Evolutionary conservation across 2,888 invertebrate genomes (phyloP), one percentile per base, ranked within the genome.

Genomic region (Palloptera scutellata): DNA sequence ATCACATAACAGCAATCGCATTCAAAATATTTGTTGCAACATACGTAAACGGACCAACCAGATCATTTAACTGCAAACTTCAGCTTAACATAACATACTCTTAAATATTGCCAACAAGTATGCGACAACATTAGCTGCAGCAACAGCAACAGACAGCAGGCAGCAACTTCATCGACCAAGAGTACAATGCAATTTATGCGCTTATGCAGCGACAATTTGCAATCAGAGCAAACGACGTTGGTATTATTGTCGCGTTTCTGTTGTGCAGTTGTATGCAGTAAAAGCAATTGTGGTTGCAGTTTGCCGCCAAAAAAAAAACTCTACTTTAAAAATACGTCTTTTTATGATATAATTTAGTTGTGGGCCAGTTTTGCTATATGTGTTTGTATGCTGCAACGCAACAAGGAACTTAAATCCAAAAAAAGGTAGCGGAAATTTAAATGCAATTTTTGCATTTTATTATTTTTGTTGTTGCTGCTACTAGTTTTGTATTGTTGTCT

Each of bases 191-290:
- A 30, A 30, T 30, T 30, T 30, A 30, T 30, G 30, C 30, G 10
- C 53, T 53, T 11, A 11, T 17, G 41, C 78, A 76, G 77, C 79
- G 78, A 78, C 78, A 78, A 78, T 79, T 79, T 73, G 77, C 79
- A 77, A 79, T 78, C 79, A 77, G 74, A 20, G 51, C 51, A 19
- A 51, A 12, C 10, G 59, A 43, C 48, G 48, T 55, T 55, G 5
- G 20, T 20, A 9, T 30, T 55, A 5, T 55, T 12, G 55, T n/a
- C 12, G 30, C 19, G 54, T 54, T 30, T 30, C 30, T 30, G 30
- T 30, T 2, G 20, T 55, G 55, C 30, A 20, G 55, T n/a, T 20
- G 42, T 19, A n/a, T n/a, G n/a, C n/a, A 13, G 43, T 43, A 57
- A 57, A 11, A 17, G 40, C 58, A 58, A 41, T 17, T 19, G 15